Evolutionary conservation across 23 tunicate species (phyloP).

Genomic region (Trididemnum clinides): DNA sequence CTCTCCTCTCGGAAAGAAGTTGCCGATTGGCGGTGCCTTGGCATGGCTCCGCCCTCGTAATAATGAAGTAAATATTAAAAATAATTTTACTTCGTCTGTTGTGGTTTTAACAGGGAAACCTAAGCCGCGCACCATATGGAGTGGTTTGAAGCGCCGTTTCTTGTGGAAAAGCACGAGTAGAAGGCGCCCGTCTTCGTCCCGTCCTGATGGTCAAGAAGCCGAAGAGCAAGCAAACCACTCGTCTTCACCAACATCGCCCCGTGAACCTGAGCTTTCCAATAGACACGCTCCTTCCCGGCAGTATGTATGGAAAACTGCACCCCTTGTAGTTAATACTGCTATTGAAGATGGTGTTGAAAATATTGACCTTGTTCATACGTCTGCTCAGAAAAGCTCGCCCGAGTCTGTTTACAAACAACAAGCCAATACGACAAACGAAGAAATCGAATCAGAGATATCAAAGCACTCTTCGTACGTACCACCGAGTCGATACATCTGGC

Average conservation of each 20-base stretch:
- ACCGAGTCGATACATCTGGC: constrained; percentile 43
- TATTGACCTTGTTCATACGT: constrained; percentile 32
- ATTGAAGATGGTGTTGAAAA: constrained; percentile 22
- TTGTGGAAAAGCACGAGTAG: constrained; percentile 47
- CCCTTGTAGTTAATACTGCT: not conserved
- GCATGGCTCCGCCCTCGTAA: constrained; percentile 43
- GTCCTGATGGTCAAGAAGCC: constrained; percentile 41
- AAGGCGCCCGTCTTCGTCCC: constrained; percentile 27
- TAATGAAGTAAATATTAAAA: not conserved
- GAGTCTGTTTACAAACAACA: too few species aligned
- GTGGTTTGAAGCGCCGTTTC: constrained; percentile 55
- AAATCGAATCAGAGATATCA: too few species aligned
- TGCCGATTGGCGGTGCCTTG: constrained; percentile 79
- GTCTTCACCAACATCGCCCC: not conserved
- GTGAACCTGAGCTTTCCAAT: not conserved
- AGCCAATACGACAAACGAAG: too few species aligned
- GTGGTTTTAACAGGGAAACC: too few species aligned
- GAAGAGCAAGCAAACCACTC: not conserved
- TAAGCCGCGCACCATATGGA: constrained; percentile 35
- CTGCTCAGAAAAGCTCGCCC: not conserved
- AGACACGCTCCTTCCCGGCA: constrained; percentile 56
- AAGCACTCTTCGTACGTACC: too few species aligned
- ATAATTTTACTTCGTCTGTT: too few species aligned
- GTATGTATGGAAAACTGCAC: constrained; percentile 49
- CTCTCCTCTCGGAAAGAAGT: constrained; percentile 64